phyloP scores from a whole-genome alignment of 2,113 vertebrate species.

The Bufo gargarizans region DNA sequence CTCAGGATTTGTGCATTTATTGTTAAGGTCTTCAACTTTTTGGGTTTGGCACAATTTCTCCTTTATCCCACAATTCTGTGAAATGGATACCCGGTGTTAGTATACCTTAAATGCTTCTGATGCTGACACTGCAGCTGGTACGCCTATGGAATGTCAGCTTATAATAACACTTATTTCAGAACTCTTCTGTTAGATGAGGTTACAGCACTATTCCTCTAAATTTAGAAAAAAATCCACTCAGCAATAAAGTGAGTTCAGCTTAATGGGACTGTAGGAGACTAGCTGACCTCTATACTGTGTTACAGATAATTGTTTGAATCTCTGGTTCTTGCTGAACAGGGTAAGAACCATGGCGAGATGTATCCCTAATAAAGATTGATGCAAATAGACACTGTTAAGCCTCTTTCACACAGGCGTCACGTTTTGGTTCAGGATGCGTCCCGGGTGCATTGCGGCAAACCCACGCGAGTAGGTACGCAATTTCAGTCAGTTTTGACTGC shows the following conservation, averaged over 20 bases:
- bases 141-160: not conserved
- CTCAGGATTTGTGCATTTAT: not conserved
- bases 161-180: not conserved
- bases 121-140: not conserved
- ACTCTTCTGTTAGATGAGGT: not conserved
- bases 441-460: too few species aligned
- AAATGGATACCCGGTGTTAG: not conserved
- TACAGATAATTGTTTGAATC: not conserved
- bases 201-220: not conserved
- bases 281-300: not conserved
- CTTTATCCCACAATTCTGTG: slow-evolving; percentile 1
- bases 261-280: too few species aligned
- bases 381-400: too few species aligned
- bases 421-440: too few species aligned
- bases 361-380: too few species aligned
- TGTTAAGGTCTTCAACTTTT: not conserved
- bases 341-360: too few species aligned
- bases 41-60: not conserved
- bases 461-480: too few species aligned
- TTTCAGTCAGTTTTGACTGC: too few species aligned
- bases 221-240: slow-evolving; percentile 6
- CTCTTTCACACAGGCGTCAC: too few species aligned
- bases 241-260: not conserved
- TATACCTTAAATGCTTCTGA: slow-evolving; percentile 15
- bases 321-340: too few species aligned